Base-by-base conservation (phyloP, 1,140 invertebrate genomes). In the Drosophila guanche region DNA sequence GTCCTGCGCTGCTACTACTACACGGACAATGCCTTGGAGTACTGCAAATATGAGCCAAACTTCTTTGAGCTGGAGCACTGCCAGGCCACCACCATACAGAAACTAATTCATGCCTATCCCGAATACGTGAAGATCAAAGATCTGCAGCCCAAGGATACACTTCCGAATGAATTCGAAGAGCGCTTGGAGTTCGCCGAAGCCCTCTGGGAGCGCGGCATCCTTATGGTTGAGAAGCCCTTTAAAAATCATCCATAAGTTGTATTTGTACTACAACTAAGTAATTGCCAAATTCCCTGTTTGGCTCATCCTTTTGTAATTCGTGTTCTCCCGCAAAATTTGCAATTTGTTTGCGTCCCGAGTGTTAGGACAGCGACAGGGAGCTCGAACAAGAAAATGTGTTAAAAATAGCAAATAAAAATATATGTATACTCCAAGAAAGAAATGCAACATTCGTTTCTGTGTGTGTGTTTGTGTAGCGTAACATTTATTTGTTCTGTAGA, bases 21-120 rank as follows among this genome's bases (percentile, higher is more conserved):
- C 59, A 92, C 94, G 51, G 96, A 97, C 85, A 99, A 99, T 92
- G 95, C 95, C 0, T 93, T 95, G 69, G 94, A 95, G 67, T 98
- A 97, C 89, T 96, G 97, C 90, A 96, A 95, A 33, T 94, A 94
- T 90, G 97, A 97, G 47, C 91, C 94, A 23, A 95, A 96, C 67
- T 97, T 92, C 91, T 91, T 98, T 63, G 96, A 97, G 86, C 94
- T 98, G 48, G 92, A 94, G 29, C 90, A 93, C 25, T 92, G 94
- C 3, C 92, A 95, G 67, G 94, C 95, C 0, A 94, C 94, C 7
- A 95, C 93, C 8, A 92, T 98, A 14, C 94, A 96, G 86, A 92
- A 92, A 43, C 92, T 99, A 8, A 94, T 98, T 47, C 92, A 92
- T 33, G 80, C 91, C 1, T 98, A 97, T 93, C 97, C 97, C 2